These are phyloP conservation scores for Chloroceryle inda DNA, from an alignment of 2,797 vertebrate genomes.

Conservation along the genomic window DNA sequence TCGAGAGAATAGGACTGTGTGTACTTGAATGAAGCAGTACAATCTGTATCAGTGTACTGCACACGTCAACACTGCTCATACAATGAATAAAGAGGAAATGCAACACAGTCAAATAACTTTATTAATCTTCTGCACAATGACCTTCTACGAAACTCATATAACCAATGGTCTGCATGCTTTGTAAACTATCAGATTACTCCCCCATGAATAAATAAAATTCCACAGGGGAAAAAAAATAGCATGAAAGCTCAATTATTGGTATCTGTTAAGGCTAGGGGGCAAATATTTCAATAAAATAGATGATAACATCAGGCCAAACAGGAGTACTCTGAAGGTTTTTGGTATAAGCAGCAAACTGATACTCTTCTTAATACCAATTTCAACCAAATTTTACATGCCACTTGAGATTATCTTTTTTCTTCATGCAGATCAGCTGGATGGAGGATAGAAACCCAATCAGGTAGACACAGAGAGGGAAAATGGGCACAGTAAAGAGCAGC, in stretches of 20 bases:
- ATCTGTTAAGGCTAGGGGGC: background rate
- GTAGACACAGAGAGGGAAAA: background rate
- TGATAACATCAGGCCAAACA: background rate
- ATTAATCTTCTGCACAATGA: constrained; percentile 58
- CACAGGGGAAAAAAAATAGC: background rate
- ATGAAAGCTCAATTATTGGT: background rate
- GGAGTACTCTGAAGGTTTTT: background rate
- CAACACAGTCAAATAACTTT: constrained; percentile 55
- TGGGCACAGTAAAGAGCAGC: background rate
- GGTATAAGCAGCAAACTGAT: background rate
- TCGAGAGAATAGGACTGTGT: constrained; percentile 69
- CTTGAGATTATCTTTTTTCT: background rate
- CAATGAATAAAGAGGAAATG: constrained; percentile 73
- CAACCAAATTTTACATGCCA: background rate
- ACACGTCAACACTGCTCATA: constrained; percentile 36
- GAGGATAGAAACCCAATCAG: background rate
- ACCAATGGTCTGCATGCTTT: background rate
- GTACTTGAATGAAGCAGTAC: constrained; percentile 67
- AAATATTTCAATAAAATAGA: constrained; percentile 13
- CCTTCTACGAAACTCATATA: background rate
- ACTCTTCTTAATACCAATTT: background rate
- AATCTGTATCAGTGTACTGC: constrained; percentile 71
- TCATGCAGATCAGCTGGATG: background rate
- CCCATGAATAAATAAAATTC: constrained; percentile 20
- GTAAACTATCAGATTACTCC: background rate